Evolutionary conservation across 2,113 vertebrate genomes (phyloP).

Genomic region (Maccullochella peelii): DNA sequence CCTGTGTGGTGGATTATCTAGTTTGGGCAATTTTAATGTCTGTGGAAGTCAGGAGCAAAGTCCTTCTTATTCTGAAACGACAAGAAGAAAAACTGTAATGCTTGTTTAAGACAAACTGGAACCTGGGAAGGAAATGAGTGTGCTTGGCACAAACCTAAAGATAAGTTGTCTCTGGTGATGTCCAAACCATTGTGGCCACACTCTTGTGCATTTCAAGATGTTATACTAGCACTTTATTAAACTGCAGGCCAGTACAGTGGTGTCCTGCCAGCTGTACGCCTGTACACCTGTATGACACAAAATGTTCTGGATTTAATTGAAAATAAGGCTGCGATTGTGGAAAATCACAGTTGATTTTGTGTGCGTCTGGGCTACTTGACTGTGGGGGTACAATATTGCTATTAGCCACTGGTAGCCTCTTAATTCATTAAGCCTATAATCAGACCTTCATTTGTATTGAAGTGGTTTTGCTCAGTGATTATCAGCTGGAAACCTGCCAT

Average conservation of each 20-base stretch:
- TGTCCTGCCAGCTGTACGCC: neutral
- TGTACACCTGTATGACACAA: no score
- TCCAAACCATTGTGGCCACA: neutral
- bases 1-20: neutral
- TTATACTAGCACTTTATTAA: neutral
- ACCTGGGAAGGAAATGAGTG: neutral
- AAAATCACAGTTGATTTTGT: slow-evolving; percentile 7
- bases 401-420: slow-evolving; percentile 31
- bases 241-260: neutral
- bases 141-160: neutral
- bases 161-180: slow-evolving; percentile 1
- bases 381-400: neutral
- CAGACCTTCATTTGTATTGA: slow-evolving; percentile 30
- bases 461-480: slow-evolving; percentile 31
- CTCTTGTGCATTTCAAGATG: slow-evolving; percentile 10
- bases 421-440: slow-evolving; percentile 50
- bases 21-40: neutral
- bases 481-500: slow-evolving; percentile 33
- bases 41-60: neutral
- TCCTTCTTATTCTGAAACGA: neutral
- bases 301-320: neutral
- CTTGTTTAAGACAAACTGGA: neutral
- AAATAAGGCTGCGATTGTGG: neutral
- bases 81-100: neutral
- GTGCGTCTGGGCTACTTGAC: slow-evolving; percentile 1